Conservation (phyloP, 2,797 vertebrate genomes). For the Acanthopagrus latus region DNA sequence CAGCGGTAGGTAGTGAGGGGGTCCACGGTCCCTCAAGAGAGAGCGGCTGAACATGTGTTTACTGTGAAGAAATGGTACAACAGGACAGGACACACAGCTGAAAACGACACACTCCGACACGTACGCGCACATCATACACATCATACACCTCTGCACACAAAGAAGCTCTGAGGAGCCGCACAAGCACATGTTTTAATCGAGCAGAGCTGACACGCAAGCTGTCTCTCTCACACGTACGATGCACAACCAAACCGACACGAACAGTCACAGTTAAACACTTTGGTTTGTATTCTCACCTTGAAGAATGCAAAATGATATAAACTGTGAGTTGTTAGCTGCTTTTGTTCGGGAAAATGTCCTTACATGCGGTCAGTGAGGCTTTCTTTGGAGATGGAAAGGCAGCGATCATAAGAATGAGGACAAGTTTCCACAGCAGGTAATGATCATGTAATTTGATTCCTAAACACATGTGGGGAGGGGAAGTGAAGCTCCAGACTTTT, state of each 20-base stretch:
- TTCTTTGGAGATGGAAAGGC: background rate
- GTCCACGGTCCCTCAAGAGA: slow-evolving; percentile 66
- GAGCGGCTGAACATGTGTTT: slow-evolving; percentile 70
- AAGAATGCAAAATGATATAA: background rate
- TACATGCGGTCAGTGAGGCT: background rate
- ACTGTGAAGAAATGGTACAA: slow-evolving; percentile 45
- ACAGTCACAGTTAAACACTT: slow-evolving; percentile 9
- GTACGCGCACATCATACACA: slow-evolving; percentile 13
- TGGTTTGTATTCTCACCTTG: background rate
- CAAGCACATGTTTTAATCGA: slow-evolving; percentile 2
- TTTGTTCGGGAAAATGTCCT: background rate
- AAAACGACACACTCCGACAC: slow-evolving; percentile 46
- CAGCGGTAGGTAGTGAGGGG: slow-evolving; percentile 65
- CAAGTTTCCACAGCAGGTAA: background rate
- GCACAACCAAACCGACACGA: background rate
- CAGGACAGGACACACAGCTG: slow-evolving; percentile 40
- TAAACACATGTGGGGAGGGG: background rate
- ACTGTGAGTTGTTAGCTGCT: background rate
- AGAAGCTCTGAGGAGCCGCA: slow-evolving; percentile 23
- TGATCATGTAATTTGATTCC: slow-evolving; percentile 2
- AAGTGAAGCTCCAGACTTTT: background rate
- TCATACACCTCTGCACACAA: background rate
- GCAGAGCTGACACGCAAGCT: background rate
- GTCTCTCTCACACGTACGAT: background rate
- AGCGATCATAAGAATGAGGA: background rate